Percentiles rank a stretch among this genome's conserved stretches.
These are phyloP conservation scores for Irena cyanogastra DNA, from an alignment of 2,113 vertebrate genomes.

Conservation along the genomic window DNA sequence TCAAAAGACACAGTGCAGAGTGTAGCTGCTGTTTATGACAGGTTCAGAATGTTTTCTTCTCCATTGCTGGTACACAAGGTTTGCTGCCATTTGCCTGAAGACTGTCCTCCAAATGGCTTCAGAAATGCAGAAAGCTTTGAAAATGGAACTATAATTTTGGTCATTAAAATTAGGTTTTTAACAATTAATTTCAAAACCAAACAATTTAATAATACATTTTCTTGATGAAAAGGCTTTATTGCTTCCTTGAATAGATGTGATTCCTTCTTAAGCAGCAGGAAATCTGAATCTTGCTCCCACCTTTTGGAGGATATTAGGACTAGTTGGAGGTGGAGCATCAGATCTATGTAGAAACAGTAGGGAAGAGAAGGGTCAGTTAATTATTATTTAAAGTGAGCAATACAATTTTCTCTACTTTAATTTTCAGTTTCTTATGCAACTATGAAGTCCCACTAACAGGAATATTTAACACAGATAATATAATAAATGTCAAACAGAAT, in stretches of 20 bases:
- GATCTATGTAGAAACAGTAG: neutral
- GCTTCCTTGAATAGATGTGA: neutral
- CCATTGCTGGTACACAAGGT: neutral
- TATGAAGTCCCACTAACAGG: neutral
- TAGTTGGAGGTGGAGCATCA: neutral
- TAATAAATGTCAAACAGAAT: neutral
- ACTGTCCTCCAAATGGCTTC: neutral
- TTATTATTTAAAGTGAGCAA: neutral
- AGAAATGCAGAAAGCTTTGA: neutral
- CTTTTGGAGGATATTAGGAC: neutral
- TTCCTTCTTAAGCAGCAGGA: neutral
- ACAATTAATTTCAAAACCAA: neutral
- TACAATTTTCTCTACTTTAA: neutral
- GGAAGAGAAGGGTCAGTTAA: neutral
- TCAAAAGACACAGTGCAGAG: neutral
- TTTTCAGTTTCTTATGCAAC: neutral
- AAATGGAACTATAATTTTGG: neutral
- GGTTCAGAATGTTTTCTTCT: neutral
- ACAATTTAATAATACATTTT: neutral
- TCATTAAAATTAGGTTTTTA: neutral
- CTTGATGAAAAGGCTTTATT: neutral
- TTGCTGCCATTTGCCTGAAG: neutral
- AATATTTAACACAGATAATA: neutral
- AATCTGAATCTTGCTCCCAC: neutral
- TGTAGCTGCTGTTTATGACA: neutral